Evolutionary conservation across 2,888 invertebrate genomes (phyloP), one percentile per base, ranked within the genome.

Genomic region (Mimas tiliae): DNA sequence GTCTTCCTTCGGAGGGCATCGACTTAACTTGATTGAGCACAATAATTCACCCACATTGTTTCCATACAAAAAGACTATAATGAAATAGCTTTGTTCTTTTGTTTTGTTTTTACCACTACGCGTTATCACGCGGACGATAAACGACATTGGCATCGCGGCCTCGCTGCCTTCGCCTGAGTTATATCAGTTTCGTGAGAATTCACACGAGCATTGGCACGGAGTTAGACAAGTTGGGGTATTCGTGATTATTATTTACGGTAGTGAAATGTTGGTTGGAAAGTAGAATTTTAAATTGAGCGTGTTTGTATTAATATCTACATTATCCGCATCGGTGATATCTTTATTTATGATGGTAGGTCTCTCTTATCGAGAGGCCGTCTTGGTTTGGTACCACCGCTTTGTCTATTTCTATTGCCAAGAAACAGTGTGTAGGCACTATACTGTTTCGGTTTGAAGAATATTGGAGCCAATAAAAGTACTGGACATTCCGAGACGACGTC

Each of bases 171-270:
- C 52, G 33, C 34, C 62, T 21, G 34, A 58, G 52, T 65, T 65
- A 65, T 65, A 65, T 65, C 65, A 62, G 16, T 8, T 50, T 51
- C 38, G 51, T 62, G 65, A 65, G 65, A 65, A 65, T 62, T 65
- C 62, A 65, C 65, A 65, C 62, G 62, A 21, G 6, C 42, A n/a
- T 48, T 58, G 65, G 48, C 62, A 4, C 1, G 65, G 45, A 65
- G 65, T 14, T 33, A 1, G 51, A 52, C 51, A 52, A 19, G 38
- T 8, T 48, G 14, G 8, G 7, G 42, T 21, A n/a, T 33, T 27
- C 62, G 27, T 45, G 16, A 65, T 16, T 6, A 11, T 62, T n/a
- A 16, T 47, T 7, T 38, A 38, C n/a, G 53, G 16, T 34, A 38
- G 1, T 16, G 55, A n/a, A 9, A 11, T 9, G n/a, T n/a, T n/a